Conservation (phyloP, 1,140 invertebrate species). For the Aphis gossypii region DNA sequence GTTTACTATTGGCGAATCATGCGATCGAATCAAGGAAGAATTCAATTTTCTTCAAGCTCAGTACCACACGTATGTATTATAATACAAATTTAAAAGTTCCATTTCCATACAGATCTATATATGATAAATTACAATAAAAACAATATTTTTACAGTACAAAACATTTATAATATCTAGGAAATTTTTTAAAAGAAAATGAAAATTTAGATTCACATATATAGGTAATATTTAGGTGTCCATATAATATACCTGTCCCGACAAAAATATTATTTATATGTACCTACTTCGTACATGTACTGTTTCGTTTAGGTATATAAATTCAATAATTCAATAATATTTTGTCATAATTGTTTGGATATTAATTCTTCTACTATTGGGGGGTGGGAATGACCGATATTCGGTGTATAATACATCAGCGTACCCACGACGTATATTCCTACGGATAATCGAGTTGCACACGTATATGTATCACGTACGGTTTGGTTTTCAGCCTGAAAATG, state of each 20-base stretch:
- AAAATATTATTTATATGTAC: neutral
- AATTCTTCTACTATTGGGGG: neutral
- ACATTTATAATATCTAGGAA: constrained; percentile 2
- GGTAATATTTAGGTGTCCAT: neutral
- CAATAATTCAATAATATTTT: neutral
- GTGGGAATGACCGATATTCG: constrained; percentile 1
- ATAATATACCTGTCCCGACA: neutral
- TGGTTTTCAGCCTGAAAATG: constrained; percentile 63
- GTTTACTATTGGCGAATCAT: constrained; percentile 94
- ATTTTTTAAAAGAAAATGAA: neutral
- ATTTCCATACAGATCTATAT: neutral
- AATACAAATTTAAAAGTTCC: neutral
- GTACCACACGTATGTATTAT: constrained; percentile 92
- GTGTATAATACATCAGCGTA: neutral
- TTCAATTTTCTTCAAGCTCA: constrained; percentile 98
- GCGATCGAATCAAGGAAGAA: constrained; percentile 98
- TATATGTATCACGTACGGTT: constrained; percentile 55
- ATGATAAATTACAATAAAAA: neutral
- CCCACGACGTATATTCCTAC: neutral
- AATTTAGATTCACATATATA: neutral
- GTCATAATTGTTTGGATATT: neutral
- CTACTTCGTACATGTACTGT: neutral
- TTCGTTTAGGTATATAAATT: neutral
- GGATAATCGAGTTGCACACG: constrained; percentile 34
- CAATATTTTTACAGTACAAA: constrained; percentile 8